Evolutionary conservation across 2,797 vertebrate species (phyloP).

Genomic region (Esox masquinongy): DNA sequence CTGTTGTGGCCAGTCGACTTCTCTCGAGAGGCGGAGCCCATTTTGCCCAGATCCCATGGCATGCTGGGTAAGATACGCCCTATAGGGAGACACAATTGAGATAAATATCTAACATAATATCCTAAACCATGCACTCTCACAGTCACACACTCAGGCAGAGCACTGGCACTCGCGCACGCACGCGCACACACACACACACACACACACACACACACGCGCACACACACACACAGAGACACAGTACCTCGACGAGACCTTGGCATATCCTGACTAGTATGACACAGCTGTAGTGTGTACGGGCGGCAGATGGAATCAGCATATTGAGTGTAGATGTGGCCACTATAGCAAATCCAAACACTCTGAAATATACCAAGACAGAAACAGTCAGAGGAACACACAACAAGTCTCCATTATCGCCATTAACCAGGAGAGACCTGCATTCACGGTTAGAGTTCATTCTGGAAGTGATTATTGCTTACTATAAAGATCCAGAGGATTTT

Average conservation of each 20-base stretch:
- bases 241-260: constrained; percentile 92
- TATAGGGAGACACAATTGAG: constrained; percentile 38
- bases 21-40: constrained; percentile 85
- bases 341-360: constrained; percentile 92
- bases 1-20: constrained; percentile 83
- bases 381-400: not conserved
- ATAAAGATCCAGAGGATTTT: not conserved
- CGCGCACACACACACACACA: not conserved
- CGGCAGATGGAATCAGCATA: constrained; percentile 91
- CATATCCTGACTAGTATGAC: constrained; percentile 91
- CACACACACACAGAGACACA: not conserved
- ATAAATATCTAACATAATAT: constrained; percentile 3
- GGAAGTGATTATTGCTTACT: not conserved
- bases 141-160: not conserved
- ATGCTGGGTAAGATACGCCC: constrained; percentile 86
- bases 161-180: not conserved
- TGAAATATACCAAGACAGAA: constrained; percentile 49
- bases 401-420: not conserved
- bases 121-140: not conserved
- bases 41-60: constrained; percentile 87
- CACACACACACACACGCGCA: not conserved
- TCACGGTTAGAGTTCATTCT: not conserved
- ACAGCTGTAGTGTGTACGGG: constrained; percentile 87
- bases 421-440: not conserved
- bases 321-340: constrained; percentile 90